These are phyloP conservation scores for Mesorhabditis spiculigera DNA, from an alignment of 2,888 invertebrate species.

Conservation along the genomic window DNA sequence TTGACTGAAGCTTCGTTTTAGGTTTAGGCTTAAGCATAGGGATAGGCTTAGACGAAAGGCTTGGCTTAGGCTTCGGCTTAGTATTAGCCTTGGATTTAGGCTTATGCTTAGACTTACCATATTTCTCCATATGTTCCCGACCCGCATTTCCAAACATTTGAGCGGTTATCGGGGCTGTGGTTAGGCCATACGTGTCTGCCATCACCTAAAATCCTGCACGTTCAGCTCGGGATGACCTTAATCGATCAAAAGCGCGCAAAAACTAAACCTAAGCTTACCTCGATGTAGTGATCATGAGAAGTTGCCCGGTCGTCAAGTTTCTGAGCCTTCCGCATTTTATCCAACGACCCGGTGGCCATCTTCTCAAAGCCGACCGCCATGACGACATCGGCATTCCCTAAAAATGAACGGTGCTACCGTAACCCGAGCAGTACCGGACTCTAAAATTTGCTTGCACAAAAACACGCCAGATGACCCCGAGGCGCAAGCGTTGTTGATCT, in stretches of 20 bases:
- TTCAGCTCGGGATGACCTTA: not conserved
- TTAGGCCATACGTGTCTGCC: constrained; percentile 77
- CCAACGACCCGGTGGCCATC: constrained; percentile 87
- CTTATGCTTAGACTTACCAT: constrained; percentile 64
- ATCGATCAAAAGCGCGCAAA: not conserved
- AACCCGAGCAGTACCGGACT: constrained; percentile 67
- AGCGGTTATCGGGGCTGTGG: constrained; percentile 80
- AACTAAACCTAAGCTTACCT: not conserved
- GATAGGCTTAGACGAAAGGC: too few relatives aligned
- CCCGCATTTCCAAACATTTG: constrained; percentile 96
- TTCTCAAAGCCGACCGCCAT: constrained; percentile 95
- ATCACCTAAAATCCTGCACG: constrained; percentile 67
- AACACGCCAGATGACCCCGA: constrained; percentile 89
- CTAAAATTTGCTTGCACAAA: constrained; percentile 85
- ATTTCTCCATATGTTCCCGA: constrained; percentile 89
- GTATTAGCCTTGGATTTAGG: too few relatives aligned
- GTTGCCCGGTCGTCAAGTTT: constrained; percentile 74
- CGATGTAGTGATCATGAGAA: constrained; percentile 64
- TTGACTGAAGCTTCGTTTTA: too few relatives aligned
- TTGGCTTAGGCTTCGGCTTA: too few relatives aligned
- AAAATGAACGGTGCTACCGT: constrained; percentile 8
- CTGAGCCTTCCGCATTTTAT: constrained; percentile 58
- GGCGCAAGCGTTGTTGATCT: constrained; percentile 92
- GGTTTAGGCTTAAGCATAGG: too few relatives aligned
- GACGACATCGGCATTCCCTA: constrained; percentile 76